Evolutionary conservation across 2,888 invertebrate species (phyloP).

Genomic region (Chrysopilus asiliformis): DNA sequence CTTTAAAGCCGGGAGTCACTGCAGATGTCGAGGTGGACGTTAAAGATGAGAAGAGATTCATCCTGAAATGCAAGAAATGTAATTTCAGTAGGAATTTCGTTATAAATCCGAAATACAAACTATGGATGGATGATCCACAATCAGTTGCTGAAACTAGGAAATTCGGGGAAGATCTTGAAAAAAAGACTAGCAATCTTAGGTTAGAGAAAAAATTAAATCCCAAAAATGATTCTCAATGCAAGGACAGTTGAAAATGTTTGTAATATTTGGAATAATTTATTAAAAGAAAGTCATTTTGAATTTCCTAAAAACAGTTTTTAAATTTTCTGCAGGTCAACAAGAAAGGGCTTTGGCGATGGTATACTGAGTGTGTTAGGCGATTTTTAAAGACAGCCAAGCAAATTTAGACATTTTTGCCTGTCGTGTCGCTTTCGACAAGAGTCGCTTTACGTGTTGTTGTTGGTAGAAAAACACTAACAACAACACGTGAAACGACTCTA

Average conservation of each 20-base stretch:
- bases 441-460: too few relatives aligned
- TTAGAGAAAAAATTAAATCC: not conserved
- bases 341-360: too few relatives aligned
- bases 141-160: slow-evolving; percentile 24
- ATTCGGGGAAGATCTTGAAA: not conserved
- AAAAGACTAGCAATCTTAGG: not conserved
- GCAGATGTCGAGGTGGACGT: slow-evolving; percentile 16
- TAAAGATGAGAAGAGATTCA: slow-evolving; percentile 5
- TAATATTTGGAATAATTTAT: too few relatives aligned
- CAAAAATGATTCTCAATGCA: not conserved
- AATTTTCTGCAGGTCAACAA: too few relatives aligned
- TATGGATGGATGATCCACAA: slow-evolving; percentile 30
- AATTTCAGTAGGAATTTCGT: slow-evolving; percentile 21
- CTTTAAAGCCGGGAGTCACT: slow-evolving; percentile 26
- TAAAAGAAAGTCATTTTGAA: too few relatives aligned
- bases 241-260: not conserved
- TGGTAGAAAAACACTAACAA: too few relatives aligned
- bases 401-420: too few relatives aligned
- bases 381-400: too few relatives aligned
- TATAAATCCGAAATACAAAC: slow-evolving; percentile 22
- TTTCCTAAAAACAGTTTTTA: not conserved
- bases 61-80: slow-evolving; percentile 25
- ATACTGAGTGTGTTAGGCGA: too few relatives aligned
- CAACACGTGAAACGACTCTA: too few relatives aligned
- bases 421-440: too few relatives aligned